phyloP scores from a whole-genome alignment of 2,113 vertebrate species.

The Saccopteryx bilineata region DNA sequence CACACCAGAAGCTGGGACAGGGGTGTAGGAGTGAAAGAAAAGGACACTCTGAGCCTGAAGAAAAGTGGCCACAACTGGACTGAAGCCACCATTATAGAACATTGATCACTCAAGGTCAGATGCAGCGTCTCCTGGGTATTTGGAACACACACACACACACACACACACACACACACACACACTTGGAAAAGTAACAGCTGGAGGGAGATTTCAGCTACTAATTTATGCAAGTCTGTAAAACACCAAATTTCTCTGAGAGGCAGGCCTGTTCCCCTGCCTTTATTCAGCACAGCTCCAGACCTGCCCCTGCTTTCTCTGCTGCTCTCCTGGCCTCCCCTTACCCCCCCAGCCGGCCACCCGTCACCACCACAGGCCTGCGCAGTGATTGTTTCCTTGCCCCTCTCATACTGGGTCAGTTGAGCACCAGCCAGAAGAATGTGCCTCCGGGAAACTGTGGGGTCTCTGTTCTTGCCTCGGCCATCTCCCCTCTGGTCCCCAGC shows the following conservation, averaged over 20 bases:
- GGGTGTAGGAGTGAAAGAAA: not conserved
- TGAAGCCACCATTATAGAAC: not conserved
- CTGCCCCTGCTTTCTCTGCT: not conserved
- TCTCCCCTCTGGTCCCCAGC: not conserved
- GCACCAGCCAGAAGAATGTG: not conserved
- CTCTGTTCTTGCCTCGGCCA: not conserved
- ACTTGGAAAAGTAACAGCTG: constrained; percentile 15
- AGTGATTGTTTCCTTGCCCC: not conserved
- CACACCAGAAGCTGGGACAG: not conserved
- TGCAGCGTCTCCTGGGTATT: not conserved
- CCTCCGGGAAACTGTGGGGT: not conserved
- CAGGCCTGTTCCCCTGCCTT: not conserved
- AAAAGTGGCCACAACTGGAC: not conserved
- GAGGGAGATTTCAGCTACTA: not conserved
- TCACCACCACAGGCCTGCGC: not conserved
- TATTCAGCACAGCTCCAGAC: not conserved
- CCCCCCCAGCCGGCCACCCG: not conserved
- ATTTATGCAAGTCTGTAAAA: not conserved
- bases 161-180: no score
- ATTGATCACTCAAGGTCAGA: not conserved
- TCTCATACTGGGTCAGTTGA: not conserved
- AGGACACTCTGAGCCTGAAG: not conserved
- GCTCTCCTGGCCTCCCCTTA: not conserved
- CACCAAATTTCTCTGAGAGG: not conserved
- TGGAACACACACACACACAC: not conserved